Evolutionary conservation across 2,888 invertebrate species (phyloP), one percentile per base, ranked within the genome.

Genomic region (Zygogramma bicolorata): DNA sequence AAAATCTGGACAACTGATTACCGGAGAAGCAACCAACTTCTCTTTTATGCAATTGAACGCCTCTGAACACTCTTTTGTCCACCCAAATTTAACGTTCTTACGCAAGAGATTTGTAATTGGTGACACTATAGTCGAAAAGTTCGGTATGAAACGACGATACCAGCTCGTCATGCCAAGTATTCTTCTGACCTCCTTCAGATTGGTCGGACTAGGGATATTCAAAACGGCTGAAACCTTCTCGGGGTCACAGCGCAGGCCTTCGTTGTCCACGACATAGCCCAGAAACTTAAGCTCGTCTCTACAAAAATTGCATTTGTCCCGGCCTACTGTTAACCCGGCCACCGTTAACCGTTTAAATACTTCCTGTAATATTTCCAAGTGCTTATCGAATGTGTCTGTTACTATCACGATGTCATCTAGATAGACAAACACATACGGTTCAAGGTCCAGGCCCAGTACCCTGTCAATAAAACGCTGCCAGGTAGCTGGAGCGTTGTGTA

Each of bases 251-350:
- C 61, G 38, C 27, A 65, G 22, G n/a, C 65, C 65, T n/a, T n/a
- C n/a, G 13, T 29, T 20, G 29, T 65, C 49, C 8, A 65, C 46
- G 5, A 65, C 49, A 49, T 27, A 53, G 15, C 65, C 63, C 25
- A 57, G 22, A 38, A 68, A 63, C 7, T 68, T 63, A n/a, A 71
- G 49, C 57, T 79, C 74, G 1, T 70, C 49, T 6, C 73, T 40
- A n/a, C 77, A 79, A 67, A 82, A 84, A n/a, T 79, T 61, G 63
- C 80, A 80, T 68, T 82, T 83, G 6, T 81, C 81, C 18, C 18
- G 13, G 10, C 34, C 22, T 1, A 79, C 34, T n/a, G 58, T 74
- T 18, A 81, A 60, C 0, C 72, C 71, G 0, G 79, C 79, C 8
- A 73, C 65, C 13, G 70, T 3, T 6, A 83, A 65, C 4, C 80